A percentile compares a stretch with the other conserved stretches of the same genome.
These are phyloP conservation scores for Solen grandis DNA, from an alignment of 1,140 invertebrate genomes.

Conservation along the genomic window DNA sequence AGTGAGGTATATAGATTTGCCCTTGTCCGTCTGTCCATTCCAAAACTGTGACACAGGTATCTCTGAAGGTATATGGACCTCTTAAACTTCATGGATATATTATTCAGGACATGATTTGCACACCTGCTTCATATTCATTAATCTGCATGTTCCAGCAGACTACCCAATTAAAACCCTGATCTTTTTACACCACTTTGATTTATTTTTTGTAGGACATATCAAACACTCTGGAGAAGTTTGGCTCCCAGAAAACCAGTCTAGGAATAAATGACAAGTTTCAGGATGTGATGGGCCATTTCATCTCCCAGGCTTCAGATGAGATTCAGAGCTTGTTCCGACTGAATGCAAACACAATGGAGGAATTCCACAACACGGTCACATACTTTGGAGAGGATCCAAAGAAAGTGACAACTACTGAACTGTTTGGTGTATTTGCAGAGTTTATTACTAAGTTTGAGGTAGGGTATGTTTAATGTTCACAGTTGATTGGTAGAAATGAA, in stretches of 20 bases:
- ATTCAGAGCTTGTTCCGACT: constrained; percentile 72
- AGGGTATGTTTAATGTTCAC: too few relatives aligned
- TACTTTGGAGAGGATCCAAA: constrained; percentile 79
- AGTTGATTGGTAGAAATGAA: too few relatives aligned
- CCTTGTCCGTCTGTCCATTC: too few relatives aligned
- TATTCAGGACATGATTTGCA: too few relatives aligned
- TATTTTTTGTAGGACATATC: constrained; percentile 75
- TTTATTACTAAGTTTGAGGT: constrained; percentile 80
- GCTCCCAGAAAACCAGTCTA: constrained; percentile 64
- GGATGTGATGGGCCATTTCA: constrained; percentile 78
- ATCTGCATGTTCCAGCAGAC: too few relatives aligned
- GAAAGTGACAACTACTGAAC: constrained; percentile 69
- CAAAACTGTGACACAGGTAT: too few relatives aligned
- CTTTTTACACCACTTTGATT: too few relatives aligned
- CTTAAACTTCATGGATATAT: too few relatives aligned
- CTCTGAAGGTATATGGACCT: too few relatives aligned
- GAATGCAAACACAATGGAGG: constrained; percentile 71
- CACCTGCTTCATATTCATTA: too few relatives aligned
- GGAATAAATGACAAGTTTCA: constrained; percentile 73
- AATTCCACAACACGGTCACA: constrained; percentile 72
- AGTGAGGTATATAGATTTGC: too few relatives aligned
- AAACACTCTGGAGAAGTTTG: constrained; percentile 70
- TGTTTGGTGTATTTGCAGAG: constrained; percentile 78
- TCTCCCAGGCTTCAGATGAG: constrained; percentile 76
- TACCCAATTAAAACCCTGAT: too few relatives aligned